These are phyloP conservation scores for Drosophila sordidapex DNA, from an alignment of 2,888 invertebrate genomes.

Conservation along the genomic window DNA sequence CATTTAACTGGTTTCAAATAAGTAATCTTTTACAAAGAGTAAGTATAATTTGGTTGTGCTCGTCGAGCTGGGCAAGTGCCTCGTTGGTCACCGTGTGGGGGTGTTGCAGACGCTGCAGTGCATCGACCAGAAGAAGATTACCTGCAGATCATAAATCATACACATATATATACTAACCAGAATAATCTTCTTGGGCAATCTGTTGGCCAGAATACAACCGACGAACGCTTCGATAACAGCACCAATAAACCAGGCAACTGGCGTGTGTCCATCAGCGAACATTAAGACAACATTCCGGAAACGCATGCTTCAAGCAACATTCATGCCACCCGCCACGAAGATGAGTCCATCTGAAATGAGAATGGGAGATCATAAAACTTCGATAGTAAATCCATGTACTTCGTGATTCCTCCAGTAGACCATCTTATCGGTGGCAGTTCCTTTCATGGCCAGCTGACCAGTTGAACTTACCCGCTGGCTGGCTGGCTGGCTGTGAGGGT, in stretches of 20 bases:
- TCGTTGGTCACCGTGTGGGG: constrained; percentile 60
- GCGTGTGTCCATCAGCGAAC: constrained; percentile 10
- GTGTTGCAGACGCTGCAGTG: constrained; percentile 71
- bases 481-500: constrained; percentile 10
- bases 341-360: constrained; percentile 61
- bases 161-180: constrained; percentile 57
- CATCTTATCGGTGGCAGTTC: constrained; percentile 36
- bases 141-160: not conserved
- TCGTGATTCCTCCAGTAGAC: not conserved
- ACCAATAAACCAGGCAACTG: constrained; percentile 79
- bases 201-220: constrained; percentile 59
- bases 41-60: no score
- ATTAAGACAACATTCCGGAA: constrained; percentile 8
- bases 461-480: constrained; percentile 44
- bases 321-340: constrained; percentile 79
- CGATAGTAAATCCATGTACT: not conserved
- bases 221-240: constrained; percentile 75
- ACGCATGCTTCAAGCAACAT: constrained; percentile 67
- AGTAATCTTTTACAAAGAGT: not conserved
- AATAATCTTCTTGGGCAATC: constrained; percentile 67
- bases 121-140: constrained; percentile 39
- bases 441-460: constrained; percentile 27
- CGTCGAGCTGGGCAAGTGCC: constrained; percentile 69
- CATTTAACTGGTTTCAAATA: not conserved
- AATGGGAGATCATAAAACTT: not conserved